Evolutionary conservation across 2,113 vertebrate genomes (phyloP), one percentile per base, ranked within the genome.

Genomic region (Ardeotis arabs): DNA sequence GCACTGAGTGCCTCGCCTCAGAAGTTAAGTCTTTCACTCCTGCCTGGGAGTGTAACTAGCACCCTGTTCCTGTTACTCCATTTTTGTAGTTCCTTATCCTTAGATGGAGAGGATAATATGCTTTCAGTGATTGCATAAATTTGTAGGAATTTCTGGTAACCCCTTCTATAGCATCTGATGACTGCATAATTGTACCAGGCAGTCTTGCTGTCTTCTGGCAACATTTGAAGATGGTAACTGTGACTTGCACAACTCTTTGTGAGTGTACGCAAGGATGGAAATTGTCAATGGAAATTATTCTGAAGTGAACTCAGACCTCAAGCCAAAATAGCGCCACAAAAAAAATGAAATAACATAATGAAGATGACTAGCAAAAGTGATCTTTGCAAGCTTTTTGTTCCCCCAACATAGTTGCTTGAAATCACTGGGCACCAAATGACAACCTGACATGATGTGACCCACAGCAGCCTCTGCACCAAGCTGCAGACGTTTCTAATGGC

Each of bases 301-400:
- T 72, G 37, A 69, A 58, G 35, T 52, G 33, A 69, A 41, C 52
- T 22, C 9, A 10, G 49, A 25, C 19, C 47, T 84, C 31, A 45
- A 28, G 49, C 23, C 2, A 1, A 80, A 72, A 52, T 6, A 52
- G 8, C 3, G 3, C 22, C 14, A 19, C 1, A 0, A 58, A 80
- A 59, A 59, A 58, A 4, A 19, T 60, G 31, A 74, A 69, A 49
- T 21, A 47, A 21, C 23, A 39, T 23, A 14, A 3, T 22, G 64
- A 77, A 84, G 41, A 45, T 49, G 33, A 27, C 41, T n/a, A 41
- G 28, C 21, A 56, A 75, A 74, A 58, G 17, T 28, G 33, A 20
- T 47, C 17, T 39, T 53, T 73, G 21, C 44, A 80, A 87, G 20
- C 25, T 63, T 58, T 82, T 19, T 60, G 9, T 67, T 75, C 45